Conservation (phyloP, 2,797 vertebrate genomes). For the Capromys pilorides region DNA sequence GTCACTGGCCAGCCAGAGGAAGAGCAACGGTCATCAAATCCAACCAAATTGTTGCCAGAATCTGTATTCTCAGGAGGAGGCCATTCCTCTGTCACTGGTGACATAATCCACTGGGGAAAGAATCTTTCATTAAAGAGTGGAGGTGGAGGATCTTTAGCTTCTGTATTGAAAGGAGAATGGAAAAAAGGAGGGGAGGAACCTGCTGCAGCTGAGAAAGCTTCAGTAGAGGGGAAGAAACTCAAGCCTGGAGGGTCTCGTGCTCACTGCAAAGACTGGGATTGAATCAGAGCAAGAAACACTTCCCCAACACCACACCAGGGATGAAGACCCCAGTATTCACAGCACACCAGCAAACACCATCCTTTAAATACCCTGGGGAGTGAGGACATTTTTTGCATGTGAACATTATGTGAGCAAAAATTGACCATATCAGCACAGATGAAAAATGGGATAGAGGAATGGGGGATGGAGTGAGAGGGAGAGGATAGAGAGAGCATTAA, state of each 20-base stretch:
- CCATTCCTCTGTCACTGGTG: background rate
- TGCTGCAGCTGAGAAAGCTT: background rate
- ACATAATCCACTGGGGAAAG: background rate
- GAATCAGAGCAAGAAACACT: background rate
- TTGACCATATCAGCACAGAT: background rate
- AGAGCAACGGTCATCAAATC: background rate
- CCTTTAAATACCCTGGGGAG: background rate
- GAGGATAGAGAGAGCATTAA: background rate
- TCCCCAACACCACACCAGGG: background rate
- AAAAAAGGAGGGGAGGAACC: background rate
- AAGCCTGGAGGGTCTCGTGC: background rate
- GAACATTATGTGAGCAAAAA: background rate
- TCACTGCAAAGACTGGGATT: background rate
- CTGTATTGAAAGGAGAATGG: background rate
- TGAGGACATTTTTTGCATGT: background rate
- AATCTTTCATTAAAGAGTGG: background rate
- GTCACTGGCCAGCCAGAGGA: too few relatives aligned
- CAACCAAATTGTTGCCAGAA: background rate
- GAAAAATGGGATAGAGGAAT: background rate
- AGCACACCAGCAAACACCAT: too few relatives aligned
- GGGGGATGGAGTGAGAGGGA: background rate
- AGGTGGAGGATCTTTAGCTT: background rate
- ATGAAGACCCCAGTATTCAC: background rate
- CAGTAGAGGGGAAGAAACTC: too few relatives aligned
- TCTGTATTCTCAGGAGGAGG: background rate